Evolutionary conservation across 2,888 invertebrate genomes (phyloP).

Genomic region (Drosophila melanosoma): DNA sequence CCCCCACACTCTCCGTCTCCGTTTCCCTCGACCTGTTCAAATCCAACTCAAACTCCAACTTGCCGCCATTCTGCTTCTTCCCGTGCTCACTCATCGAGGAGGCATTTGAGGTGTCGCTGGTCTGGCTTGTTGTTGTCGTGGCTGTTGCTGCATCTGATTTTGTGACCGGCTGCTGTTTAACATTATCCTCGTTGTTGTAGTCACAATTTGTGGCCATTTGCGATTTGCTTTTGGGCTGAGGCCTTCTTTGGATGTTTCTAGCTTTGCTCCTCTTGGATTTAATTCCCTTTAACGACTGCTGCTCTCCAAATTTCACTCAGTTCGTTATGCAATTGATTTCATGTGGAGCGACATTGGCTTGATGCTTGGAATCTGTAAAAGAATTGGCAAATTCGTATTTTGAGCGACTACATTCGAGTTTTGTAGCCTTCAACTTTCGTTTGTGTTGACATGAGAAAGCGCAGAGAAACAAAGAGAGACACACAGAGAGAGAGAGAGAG

Average conservation of each 20-base stretch:
- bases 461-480: not conserved
- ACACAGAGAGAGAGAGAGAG: not conserved
- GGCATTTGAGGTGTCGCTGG: conserved; percentile 31
- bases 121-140: conserved; percentile 20
- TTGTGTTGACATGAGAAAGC: conserved; percentile 74
- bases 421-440: conserved; percentile 42
- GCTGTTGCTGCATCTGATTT: conserved; percentile 18
- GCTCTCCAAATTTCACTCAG: conserved; percentile 1
- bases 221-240: conserved; percentile 16
- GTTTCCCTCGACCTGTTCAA: conserved; percentile 27
- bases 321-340: conserved; percentile 63
- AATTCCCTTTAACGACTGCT: not conserved
- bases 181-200: conserved; percentile 75
- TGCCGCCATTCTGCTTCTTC: conserved; percentile 52
- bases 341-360: conserved; percentile 82
- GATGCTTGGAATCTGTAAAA: conserved; percentile 59
- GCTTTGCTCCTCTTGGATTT: conserved; percentile 1
- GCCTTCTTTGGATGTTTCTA: conserved; percentile 28
- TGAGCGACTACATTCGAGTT: conserved; percentile 15
- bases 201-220: conserved; percentile 83
- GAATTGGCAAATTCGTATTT: conserved; percentile 38
- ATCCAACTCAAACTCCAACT: not conserved
- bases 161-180: conserved; percentile 62
- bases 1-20: conserved; percentile 5
- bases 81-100: conserved; percentile 57